Conservation (phyloP, 2,888 invertebrate species). For the Stegana nigrithorax region DNA sequence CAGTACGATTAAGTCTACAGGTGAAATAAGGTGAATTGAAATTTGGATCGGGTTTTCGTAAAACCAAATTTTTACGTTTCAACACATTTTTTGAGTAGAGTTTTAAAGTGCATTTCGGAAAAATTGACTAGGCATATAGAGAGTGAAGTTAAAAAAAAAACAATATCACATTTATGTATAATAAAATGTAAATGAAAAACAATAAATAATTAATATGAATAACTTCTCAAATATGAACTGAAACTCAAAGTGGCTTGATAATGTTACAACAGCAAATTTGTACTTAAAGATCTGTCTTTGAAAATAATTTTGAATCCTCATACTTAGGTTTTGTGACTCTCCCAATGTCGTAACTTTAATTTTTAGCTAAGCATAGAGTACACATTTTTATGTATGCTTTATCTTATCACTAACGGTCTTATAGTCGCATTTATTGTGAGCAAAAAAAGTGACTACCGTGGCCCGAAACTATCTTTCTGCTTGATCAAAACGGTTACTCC, state of each 20-base stretch:
- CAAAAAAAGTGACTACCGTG: conserved; percentile 4
- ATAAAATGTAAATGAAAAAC: too few relatives aligned
- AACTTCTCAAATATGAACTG: not conserved
- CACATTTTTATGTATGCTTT: conserved; percentile 6
- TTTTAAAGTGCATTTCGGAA: too few relatives aligned
- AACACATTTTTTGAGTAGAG: too few relatives aligned
- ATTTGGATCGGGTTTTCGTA: not conserved
- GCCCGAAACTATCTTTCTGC: too few relatives aligned
- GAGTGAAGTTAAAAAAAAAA: not conserved
- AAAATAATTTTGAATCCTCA: not conserved
- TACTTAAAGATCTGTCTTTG: not conserved
- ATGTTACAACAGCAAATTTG: too few relatives aligned
- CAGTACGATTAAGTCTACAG: conserved; percentile 56
- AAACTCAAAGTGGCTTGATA: too few relatives aligned
- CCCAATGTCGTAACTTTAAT: not conserved
- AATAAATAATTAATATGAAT: conserved; percentile 11
- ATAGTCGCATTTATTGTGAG: conserved; percentile 26
- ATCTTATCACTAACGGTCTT: conserved; percentile 27
- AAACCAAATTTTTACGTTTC: not conserved
- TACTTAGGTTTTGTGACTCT: not conserved
- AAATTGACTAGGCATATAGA: not conserved
- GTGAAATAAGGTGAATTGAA: conserved; percentile 54
- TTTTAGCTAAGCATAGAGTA: not conserved
- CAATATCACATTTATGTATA: not conserved
- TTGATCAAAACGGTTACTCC: too few relatives aligned